phyloP scores from a whole-genome alignment of 2,888 invertebrate species.

The Cremastinae sp. region DNA sequence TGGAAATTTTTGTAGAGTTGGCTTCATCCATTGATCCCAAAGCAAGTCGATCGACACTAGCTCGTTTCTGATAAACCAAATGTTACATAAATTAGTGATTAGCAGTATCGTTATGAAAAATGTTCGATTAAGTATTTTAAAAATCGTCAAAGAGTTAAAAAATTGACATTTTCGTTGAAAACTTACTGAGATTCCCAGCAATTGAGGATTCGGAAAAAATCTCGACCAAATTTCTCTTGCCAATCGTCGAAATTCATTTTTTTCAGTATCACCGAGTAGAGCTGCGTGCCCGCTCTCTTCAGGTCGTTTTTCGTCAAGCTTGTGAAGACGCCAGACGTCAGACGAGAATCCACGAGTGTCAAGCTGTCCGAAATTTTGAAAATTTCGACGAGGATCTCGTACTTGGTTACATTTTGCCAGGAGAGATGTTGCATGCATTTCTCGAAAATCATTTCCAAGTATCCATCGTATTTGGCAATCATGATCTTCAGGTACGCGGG shows the following conservation, averaged over 20 bases:
- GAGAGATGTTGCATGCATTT: conserved; percentile 76
- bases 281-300: conserved; percentile 83
- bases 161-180: not conserved
- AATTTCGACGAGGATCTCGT: conserved; percentile 82
- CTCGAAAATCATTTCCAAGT: conserved; percentile 71
- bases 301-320: conserved; percentile 82
- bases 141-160: not conserved
- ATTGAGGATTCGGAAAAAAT: conserved; percentile 64
- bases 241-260: conserved; percentile 80
- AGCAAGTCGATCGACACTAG: conserved; percentile 67
- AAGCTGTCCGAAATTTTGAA: conserved; percentile 74
- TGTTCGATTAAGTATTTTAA: not conserved
- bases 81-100: not conserved
- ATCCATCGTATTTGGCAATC: conserved; percentile 69
- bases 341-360: conserved; percentile 63
- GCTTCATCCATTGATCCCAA: conserved; percentile 74
- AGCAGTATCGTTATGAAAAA: not conserved
- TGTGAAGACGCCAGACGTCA: conserved; percentile 68
- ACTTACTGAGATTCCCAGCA: conserved; percentile 72
- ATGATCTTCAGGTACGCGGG: conserved; percentile 76
- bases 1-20: conserved; percentile 65
- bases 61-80: conserved; percentile 67
- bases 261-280: conserved; percentile 82
- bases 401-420: conserved; percentile 84
- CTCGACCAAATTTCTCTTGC: conserved; percentile 79